Evolutionary conservation across 2,888 invertebrate species (phyloP).

Genomic region (Odiellus spinosus): DNA sequence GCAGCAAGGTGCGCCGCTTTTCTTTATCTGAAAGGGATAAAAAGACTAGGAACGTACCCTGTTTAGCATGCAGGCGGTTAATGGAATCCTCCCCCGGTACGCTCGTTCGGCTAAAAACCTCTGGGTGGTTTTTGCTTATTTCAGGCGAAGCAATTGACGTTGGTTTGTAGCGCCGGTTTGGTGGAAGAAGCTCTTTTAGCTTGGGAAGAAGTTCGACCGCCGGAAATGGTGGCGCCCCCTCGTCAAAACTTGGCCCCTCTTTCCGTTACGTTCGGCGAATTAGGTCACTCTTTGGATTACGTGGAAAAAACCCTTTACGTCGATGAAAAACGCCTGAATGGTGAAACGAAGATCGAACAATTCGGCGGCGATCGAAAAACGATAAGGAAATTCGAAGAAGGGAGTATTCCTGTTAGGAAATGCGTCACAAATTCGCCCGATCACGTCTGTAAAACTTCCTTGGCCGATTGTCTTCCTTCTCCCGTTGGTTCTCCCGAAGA

Average conservation of each 20-base stretch:
- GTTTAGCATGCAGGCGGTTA: no score
- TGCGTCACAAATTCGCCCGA: no score
- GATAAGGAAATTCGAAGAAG: neutral
- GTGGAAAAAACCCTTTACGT: neutral
- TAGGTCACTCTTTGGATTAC: neutral
- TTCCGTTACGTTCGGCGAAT: neutral
- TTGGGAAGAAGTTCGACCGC: slow-evolving; percentile 40
- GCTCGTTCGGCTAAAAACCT: no score
- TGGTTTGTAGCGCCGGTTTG: slow-evolving; percentile 67
- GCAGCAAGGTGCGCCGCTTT: slow-evolving; percentile 11
- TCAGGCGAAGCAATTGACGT: slow-evolving; percentile 53
- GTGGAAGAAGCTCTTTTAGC: slow-evolving; percentile 71
- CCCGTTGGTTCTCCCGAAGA: slow-evolving; percentile 5
- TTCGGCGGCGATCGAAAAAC: neutral
- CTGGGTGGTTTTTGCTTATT: no score
- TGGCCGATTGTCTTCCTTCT: neutral
- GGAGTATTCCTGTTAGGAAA: no score
- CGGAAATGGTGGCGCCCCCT: neutral
- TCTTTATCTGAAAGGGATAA: neutral
- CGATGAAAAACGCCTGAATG: neutral
- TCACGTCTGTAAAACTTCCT: no score
- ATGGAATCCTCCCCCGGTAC: no score
- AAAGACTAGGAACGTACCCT: slow-evolving; percentile 1
- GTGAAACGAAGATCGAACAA: neutral
- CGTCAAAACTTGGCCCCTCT: neutral